Evolutionary conservation across 35 echinoderm and acorn worm genomes (phyloP), one percentile per base, ranked within the genome.

Genomic region (Ophiothrix spiculata): DNA sequence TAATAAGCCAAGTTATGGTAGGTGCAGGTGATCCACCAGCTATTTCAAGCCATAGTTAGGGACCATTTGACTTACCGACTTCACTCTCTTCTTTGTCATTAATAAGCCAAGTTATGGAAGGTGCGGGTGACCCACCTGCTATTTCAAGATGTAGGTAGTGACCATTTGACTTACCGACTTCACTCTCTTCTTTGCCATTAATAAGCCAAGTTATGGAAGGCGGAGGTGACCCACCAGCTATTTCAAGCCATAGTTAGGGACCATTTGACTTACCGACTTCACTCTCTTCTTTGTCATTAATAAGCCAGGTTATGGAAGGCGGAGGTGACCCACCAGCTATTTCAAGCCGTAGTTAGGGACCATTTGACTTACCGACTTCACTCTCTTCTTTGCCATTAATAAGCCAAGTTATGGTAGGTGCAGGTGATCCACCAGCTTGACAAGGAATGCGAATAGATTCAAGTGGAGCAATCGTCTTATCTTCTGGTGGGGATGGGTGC

Each of bases 21-120:
- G 88, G 73, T 1, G 81, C 17, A 38, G 88, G 88, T 25, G 82
- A 64, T 35, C 88, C 88, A 21, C 41, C 41, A n/a, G 74, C 81
- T 75, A 28, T 23, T 3, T 81, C 86, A 37, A 0, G 33, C 36
- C 33, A 88, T 25, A 78, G 86, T 73, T 60, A n/a, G n/a, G n/a
- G n/a, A n/a, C n/a, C n/a, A n/a, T n/a, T n/a, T n/a, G n/a, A n/a
- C n/a, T n/a, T n/a, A n/a, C n/a, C n/a, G n/a, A n/a, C n/a, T n/a
- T n/a, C n/a, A n/a, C n/a, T n/a, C n/a, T n/a, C n/a, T n/a, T n/a
- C n/a, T n/a, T n/a, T n/a, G n/a, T n/a, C n/a, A n/a, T n/a, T n/a
- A n/a, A n/a, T n/a, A 12, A 88, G 78, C 86, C 77, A 80, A 0
- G 35, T 56, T 1, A 81, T 60, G 15, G 35, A 39, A 23, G 86